Percentiles rank a stretch among this genome's conserved stretches.
These are phyloP conservation scores for Drosophila funebris DNA, from an alignment of 1,140 invertebrate species.

Conservation along the genomic window DNA sequence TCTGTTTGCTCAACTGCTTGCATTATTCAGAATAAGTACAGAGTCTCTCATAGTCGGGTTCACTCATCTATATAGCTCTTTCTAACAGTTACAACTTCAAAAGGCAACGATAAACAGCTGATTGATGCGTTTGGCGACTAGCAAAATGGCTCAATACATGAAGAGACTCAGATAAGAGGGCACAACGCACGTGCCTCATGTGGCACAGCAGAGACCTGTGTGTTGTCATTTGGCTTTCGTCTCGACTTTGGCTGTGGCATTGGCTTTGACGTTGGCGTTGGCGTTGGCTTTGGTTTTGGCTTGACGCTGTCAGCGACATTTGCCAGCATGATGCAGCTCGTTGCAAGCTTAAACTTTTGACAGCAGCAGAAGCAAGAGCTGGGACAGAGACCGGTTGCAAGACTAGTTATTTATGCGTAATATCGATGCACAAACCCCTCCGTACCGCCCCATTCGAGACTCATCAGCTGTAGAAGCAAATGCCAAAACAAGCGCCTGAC, in stretches of 20 bases:
- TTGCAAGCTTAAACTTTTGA: conserved; percentile 36
- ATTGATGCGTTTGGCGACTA: conserved; percentile 62
- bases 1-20: too few species aligned
- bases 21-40: too few species aligned
- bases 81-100: conserved; percentile 1
- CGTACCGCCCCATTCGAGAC: background rate
- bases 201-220: conserved; percentile 6
- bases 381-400: conserved; percentile 11
- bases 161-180: background rate
- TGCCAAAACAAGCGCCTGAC: conserved; percentile 41
- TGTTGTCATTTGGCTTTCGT: conserved; percentile 1
- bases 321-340: conserved; percentile 15
- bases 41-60: background rate
- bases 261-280: too few species aligned
- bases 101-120: conserved; percentile 61
- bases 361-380: too few species aligned
- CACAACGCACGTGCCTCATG: conserved; percentile 24
- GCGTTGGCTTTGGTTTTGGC: background rate
- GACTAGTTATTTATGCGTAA: conserved; percentile 74
- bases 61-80: background rate
- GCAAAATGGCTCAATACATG: conserved; percentile 42
- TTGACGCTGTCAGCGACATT: conserved; percentile 20
- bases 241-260: background rate
- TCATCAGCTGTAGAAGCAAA: conserved; percentile 48
- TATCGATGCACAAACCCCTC: conserved; percentile 66